Evolutionary conservation across 2,888 invertebrate species (phyloP).

Genomic region (Rhamphomyia laevipes): DNA sequence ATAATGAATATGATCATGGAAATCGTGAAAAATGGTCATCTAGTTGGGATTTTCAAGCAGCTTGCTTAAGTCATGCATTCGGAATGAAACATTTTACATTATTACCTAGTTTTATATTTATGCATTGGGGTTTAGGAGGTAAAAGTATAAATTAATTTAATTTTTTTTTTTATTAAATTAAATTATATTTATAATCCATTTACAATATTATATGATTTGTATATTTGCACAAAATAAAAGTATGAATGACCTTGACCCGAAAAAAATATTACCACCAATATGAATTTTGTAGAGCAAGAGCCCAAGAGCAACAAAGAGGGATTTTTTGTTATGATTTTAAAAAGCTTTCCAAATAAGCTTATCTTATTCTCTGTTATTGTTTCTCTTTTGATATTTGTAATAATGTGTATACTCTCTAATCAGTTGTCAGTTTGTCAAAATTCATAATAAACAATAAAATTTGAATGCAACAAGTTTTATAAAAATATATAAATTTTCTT

Average conservation of each 20-base stretch:
- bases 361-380: background rate
- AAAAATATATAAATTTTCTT: too few relatives aligned
- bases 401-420: background rate
- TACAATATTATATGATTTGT: background rate
- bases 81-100: slow-evolving; percentile 74
- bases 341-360: background rate
- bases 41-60: slow-evolving; percentile 64
- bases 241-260: background rate
- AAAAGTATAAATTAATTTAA: slow-evolving; percentile 15
- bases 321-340: background rate
- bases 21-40: slow-evolving; percentile 57
- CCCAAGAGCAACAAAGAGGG: too few relatives aligned
- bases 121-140: slow-evolving; percentile 21
- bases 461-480: too few relatives aligned
- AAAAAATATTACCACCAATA: background rate
- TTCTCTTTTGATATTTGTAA: background rate
- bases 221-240: background rate
- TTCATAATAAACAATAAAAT: too few relatives aligned
- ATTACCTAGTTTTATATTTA: slow-evolving; percentile 39
- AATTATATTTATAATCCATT: background rate
- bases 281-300: background rate
- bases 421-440: background rate
- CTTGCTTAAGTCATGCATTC: slow-evolving; percentile 73
- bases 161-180: background rate
- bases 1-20: background rate